Evolutionary conservation across 2,113 vertebrate genomes (phyloP).

Genomic region (Hemibagrus wyckioides): DNA sequence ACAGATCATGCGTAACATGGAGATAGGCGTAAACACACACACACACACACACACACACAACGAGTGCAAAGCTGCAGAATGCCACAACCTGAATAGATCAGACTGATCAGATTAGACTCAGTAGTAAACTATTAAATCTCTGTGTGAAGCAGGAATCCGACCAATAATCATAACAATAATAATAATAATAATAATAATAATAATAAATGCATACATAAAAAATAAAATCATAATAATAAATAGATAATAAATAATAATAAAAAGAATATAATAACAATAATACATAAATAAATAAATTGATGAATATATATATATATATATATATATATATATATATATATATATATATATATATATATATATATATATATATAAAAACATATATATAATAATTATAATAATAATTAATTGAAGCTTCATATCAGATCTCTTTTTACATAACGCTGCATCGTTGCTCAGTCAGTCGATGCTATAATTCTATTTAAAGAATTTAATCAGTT

Average conservation of each 20-base stretch:
- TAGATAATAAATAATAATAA: neutral
- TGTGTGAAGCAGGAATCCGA: neutral
- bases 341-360: too few species aligned
- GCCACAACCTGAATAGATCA: neutral
- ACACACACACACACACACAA: neutral
- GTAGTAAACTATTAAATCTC: neutral
- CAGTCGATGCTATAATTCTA: neutral
- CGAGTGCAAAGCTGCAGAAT: neutral
- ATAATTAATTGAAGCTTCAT: neutral
- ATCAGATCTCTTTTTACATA: neutral
- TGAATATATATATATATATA: too few species aligned
- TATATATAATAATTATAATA: neutral
- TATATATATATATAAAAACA: too few species aligned
- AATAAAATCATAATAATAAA: too few species aligned
- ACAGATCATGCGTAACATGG: neutral
- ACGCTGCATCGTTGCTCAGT: neutral
- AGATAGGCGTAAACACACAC: neutral
- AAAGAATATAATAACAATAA: neutral
- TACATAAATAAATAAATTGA: too few species aligned
- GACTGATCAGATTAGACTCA: neutral
- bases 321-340: too few species aligned
- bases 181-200: too few species aligned
- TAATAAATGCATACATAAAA: too few species aligned
- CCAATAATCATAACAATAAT: too few species aligned
- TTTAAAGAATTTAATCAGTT: neutral